Base-by-base conservation (phyloP, 2,113 vertebrate genomes). In the Cochlearius cochlearius region DNA sequence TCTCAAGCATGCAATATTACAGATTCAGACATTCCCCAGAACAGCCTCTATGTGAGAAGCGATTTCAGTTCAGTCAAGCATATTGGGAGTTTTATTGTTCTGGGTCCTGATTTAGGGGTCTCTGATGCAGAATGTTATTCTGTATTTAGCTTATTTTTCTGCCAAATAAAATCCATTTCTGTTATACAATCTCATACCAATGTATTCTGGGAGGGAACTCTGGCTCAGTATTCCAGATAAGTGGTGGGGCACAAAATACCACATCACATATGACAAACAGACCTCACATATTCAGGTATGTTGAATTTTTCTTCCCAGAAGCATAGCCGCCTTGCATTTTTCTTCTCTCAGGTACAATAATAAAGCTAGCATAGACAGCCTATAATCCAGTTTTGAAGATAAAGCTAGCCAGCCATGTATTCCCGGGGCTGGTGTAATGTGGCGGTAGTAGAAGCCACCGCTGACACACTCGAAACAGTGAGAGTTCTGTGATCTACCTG, bases 401-500 rank as follows among this genome's bases (percentile, higher is more conserved):
- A 86, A 92, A 96, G 9, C 62, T 53, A 14, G 18, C 20, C 32
- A 74, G 64, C 52, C 75, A 14, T 53, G 11, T 91, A 62, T 80
- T 94, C 83, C 59, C 63, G 84, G 60, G 58, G 74, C 63, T 96
- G 59, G 14, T 86, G 36, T 83, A 38, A 83, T 59, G 45, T 89
- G 45, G 45, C 78, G 59, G 50, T 66, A 38, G 91, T 20, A 78
- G 86, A 88, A 86, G 29, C 82, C 79, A 67, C 56, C 86, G 66
- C 52, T 89, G 85, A 76, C 67, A 50, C 47, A 49, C 60, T 93
- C 9, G 2, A 49, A 95, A 73, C 82, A 89, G 69, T 73, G 69
- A 93, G 86, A 86, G 56, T 81, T 95, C 94, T 95, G 83, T 96
- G 77, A 95, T 96, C 90, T 88, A 92, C 94, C 90, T 92, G 80